Percentiles rank a stretch among this genome's conserved stretches.
phyloP scores from a whole-genome alignment of 2,113 vertebrate genomes.

The Anarhynchus alexandrinus region DNA sequence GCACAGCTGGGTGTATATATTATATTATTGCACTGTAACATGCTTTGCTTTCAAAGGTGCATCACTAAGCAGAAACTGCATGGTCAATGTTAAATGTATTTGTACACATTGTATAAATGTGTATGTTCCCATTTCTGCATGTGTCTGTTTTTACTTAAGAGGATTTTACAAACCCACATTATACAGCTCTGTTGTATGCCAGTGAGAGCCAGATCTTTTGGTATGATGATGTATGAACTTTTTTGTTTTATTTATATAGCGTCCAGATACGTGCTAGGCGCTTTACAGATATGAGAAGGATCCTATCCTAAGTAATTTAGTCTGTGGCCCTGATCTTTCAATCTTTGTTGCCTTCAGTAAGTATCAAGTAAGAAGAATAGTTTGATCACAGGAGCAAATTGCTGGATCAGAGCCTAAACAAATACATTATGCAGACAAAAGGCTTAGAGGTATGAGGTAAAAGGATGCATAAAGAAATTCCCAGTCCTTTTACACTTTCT shows the following conservation, averaged over 20 bases:
- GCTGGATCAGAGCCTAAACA: not conserved
- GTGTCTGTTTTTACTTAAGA: slow-evolving; percentile 41
- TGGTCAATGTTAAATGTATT: slow-evolving; percentile 61
- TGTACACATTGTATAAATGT: slow-evolving; percentile 67
- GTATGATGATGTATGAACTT: not conserved
- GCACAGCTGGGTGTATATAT: not conserved
- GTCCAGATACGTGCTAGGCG: slow-evolving; percentile 51
- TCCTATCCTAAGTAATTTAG: not conserved
- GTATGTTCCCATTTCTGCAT: slow-evolving; percentile 64
- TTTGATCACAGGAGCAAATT: not conserved
- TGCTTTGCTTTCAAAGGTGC: slow-evolving; percentile 33
- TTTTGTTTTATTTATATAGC: slow-evolving; percentile 60
- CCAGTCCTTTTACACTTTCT: not conserved
- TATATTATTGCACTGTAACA: not conserved
- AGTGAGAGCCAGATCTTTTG: slow-evolving; percentile 15
- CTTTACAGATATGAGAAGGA: slow-evolving; percentile 64
- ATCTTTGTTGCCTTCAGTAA: not conserved
- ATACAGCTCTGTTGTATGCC: slow-evolving; percentile 6
- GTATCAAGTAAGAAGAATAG: not conserved
- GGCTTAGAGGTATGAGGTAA: not conserved
- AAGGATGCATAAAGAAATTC: not conserved
- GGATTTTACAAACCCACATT: slow-evolving; percentile 5
- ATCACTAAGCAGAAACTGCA: slow-evolving; percentile 43
- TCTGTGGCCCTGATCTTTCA: not conserved
- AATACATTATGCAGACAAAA: not conserved